Conservation (phyloP, 2,888 invertebrate genomes). For the Lasiommata megera region DNA sequence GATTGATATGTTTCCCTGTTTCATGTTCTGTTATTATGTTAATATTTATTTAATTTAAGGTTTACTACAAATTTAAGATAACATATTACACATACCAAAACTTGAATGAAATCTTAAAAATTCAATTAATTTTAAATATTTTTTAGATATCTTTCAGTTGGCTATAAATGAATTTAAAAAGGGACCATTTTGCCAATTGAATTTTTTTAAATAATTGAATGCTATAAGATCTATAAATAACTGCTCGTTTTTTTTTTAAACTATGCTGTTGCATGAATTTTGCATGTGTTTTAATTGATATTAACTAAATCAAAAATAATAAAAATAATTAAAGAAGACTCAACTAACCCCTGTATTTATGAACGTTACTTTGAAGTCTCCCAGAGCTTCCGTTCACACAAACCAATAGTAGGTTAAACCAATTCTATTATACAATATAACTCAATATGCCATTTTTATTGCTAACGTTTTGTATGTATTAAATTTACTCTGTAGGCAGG, state of each 20-base stretch:
- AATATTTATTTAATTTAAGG: not conserved
- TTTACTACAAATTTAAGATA: not conserved
- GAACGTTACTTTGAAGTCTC: too few species aligned
- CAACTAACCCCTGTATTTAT: not conserved
- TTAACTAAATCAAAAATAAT: not conserved
- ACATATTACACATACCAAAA: not conserved
- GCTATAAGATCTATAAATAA: not conserved
- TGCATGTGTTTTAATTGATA: slow-evolving; percentile 8
- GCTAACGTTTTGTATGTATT: too few species aligned
- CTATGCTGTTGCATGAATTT: slow-evolving; percentile 2
- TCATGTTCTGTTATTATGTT: not conserved
- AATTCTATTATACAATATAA: too few species aligned
- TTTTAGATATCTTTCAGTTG: not conserved
- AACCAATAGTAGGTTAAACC: too few species aligned
- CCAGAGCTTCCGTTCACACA: too few species aligned
- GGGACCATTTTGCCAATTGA: slow-evolving; percentile 13
- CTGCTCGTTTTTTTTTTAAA: not conserved
- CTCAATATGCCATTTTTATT: too few species aligned
- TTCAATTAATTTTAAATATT: not conserved
- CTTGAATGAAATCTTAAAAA: not conserved
- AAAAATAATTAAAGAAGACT: not conserved
- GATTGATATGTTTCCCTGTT: not conserved
- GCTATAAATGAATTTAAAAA: slow-evolving; percentile 5
- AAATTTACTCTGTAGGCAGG: too few species aligned
- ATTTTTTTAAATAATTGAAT: slow-evolving; percentile 2